These are phyloP conservation scores for Centrocercus urophasianus DNA, from an alignment of 2,113 vertebrate genomes.

Conservation along the genomic window DNA sequence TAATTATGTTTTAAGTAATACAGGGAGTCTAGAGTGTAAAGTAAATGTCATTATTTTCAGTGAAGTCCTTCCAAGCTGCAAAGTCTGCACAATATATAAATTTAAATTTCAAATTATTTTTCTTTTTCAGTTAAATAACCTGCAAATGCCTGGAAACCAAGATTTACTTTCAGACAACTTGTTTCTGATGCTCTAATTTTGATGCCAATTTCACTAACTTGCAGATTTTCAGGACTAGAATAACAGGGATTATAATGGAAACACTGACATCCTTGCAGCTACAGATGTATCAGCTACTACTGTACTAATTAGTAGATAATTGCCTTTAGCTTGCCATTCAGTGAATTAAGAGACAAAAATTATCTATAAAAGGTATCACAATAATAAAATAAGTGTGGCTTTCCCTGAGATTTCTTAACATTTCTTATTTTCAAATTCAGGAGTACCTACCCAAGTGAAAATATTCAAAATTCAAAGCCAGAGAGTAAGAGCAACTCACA, in stretches of 20 bases:
- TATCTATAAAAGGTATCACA: slow-evolving; percentile 8
- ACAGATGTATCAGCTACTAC: not conserved
- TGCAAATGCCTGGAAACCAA: not conserved
- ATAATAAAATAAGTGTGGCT: not conserved
- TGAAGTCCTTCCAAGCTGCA: not conserved
- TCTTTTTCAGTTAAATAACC: not conserved
- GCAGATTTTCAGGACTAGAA: not conserved
- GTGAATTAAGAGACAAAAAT: slow-evolving; percentile 8
- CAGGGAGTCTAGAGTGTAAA: not conserved
- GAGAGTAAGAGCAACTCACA: not conserved
- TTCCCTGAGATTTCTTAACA: not conserved
- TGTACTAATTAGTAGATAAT: slow-evolving; percentile 26
- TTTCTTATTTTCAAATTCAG: not conserved
- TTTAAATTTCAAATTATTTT: not conserved
- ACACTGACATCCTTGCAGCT: not conserved
- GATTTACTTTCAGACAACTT: not conserved
- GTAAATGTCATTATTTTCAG: not conserved
- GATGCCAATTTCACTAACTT: not conserved
- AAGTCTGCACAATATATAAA: fast-evolving
- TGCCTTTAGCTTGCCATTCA: slow-evolving; percentile 1
- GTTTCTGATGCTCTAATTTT: not conserved
- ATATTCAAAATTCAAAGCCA: not conserved
- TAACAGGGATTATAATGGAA: not conserved
- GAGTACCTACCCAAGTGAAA: not conserved
- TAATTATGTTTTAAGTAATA: not conserved